Conservation (phyloP, 2,888 invertebrate species). For the Anaspis maculata region DNA sequence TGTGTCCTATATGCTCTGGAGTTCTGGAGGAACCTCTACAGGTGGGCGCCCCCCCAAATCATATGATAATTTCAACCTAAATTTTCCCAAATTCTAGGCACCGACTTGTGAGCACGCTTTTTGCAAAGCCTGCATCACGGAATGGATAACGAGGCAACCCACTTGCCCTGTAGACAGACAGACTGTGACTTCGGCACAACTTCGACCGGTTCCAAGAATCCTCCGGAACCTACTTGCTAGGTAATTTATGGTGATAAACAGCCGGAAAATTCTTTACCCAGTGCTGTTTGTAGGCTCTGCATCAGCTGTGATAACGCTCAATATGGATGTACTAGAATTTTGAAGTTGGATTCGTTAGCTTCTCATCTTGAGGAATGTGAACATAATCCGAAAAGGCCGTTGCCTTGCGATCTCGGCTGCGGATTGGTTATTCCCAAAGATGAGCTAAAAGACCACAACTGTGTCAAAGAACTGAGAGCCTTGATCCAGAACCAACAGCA, state of each 20-base stretch:
- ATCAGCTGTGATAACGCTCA: slow-evolving; percentile 87
- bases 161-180: slow-evolving; percentile 93
- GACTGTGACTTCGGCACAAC: slow-evolving; percentile 78
- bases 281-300: slow-evolving; percentile 54
- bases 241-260: slow-evolving; percentile 36
- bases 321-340: slow-evolving; percentile 75
- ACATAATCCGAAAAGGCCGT: slow-evolving; percentile 88
- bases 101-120: slow-evolving; percentile 95
- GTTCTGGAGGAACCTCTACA: slow-evolving; percentile 93
- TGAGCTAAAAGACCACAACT: slow-evolving; percentile 89
- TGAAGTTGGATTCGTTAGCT: slow-evolving; percentile 81
- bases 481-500: slow-evolving; percentile 80
- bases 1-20: slow-evolving; percentile 93
- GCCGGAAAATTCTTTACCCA: background rate
- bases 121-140: slow-evolving; percentile 86
- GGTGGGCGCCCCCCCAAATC: slow-evolving; percentile 46
- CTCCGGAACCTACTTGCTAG: slow-evolving; percentile 83
- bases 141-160: slow-evolving; percentile 90
- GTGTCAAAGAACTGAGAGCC: slow-evolving; percentile 78
- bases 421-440: slow-evolving; percentile 92
- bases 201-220: slow-evolving; percentile 88
- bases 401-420: slow-evolving; percentile 90
- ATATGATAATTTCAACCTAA: background rate
- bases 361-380: slow-evolving; percentile 86
- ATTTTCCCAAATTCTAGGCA: slow-evolving; percentile 62